A percentile compares a stretch with the other conserved stretches of the same genome.
phyloP scores from a whole-genome alignment of 2,113 vertebrate species.

The Pseudorhombus dupliciocellatus region DNA sequence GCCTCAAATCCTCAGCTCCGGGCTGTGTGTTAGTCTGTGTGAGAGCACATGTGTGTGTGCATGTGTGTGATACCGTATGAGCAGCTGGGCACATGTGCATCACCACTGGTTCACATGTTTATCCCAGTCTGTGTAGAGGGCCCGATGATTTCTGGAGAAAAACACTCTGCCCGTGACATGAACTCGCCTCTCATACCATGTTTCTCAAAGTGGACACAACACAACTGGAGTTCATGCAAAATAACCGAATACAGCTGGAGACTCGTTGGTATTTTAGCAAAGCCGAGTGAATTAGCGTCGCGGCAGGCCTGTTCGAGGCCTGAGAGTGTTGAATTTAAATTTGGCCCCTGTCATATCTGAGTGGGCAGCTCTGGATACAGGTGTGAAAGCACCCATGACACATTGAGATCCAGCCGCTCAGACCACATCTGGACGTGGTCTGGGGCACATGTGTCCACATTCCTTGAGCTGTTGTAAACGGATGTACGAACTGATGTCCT shows the following conservation, averaged over 20 bases:
- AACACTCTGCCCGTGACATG: conserved; percentile 19
- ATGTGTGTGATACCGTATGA: conserved; percentile 37
- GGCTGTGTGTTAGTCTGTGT: conserved; percentile 60
- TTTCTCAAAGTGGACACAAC: conserved; percentile 6
- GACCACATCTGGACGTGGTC: not conserved
- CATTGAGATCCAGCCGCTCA: not conserved
- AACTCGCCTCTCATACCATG: conserved; percentile 17
- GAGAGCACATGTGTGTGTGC: conserved; percentile 48
- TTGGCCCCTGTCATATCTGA: too few relatives aligned
- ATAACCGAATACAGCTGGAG: conserved; percentile 22
- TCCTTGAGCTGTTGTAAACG: not conserved
- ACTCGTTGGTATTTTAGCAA: not conserved
- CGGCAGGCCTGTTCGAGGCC: conserved; percentile 19
- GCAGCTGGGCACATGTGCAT: conserved; percentile 25
- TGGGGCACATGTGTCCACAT: not conserved
- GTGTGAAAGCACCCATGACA: not conserved
- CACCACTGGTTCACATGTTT: conserved; percentile 46
- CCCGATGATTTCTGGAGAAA: conserved; percentile 31
- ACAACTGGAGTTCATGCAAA: conserved; percentile 4
- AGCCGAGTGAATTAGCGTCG: too few relatives aligned
- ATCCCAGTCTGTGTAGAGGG: conserved; percentile 55
- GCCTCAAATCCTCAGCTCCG: conserved; percentile 80
- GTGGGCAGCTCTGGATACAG: too few relatives aligned
- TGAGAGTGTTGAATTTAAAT: too few relatives aligned
- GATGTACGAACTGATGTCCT: too few relatives aligned